Conservation (phyloP, 1,140 invertebrate species). For the Globodera rostochiensis region DNA sequence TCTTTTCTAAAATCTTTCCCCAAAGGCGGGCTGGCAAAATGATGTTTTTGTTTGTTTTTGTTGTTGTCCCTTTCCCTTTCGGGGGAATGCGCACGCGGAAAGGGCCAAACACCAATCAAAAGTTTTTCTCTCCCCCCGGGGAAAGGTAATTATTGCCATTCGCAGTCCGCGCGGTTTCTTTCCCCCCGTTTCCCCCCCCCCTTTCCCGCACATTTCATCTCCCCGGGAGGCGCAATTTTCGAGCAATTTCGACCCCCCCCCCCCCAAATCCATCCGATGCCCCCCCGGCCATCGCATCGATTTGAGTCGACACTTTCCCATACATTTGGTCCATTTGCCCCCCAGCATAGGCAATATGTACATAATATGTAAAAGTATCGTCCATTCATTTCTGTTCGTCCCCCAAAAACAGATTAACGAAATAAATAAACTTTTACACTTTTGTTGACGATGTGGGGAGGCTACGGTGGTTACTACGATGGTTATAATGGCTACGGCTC, state of each 20-base stretch:
- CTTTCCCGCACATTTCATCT: neutral
- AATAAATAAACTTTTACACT: neutral
- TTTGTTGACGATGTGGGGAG: slow-evolving; percentile 10
- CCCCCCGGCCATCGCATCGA: too few relatives aligned
- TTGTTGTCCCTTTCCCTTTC: neutral
- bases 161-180: too few relatives aligned
- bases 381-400: too few relatives aligned
- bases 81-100: neutral
- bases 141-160: neutral
- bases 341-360: too few relatives aligned
- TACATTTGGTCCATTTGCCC: too few relatives aligned
- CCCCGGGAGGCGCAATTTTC: neutral
- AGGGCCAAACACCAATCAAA: neutral
- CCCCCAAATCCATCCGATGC: neutral
- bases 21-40: neutral
- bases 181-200: too few relatives aligned
- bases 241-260: neutral
- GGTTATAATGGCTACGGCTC: slow-evolving; percentile 11
- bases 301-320: too few relatives aligned
- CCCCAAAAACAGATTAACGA: neutral
- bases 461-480: slow-evolving; percentile 18
- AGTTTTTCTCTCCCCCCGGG: too few relatives aligned
- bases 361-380: too few relatives aligned
- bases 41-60: neutral
- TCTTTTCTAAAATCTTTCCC: too few relatives aligned